Evolutionary conservation across 2,888 invertebrate genomes (phyloP), one percentile per base, ranked within the genome.

Genomic region (Phalera bucephala): DNA sequence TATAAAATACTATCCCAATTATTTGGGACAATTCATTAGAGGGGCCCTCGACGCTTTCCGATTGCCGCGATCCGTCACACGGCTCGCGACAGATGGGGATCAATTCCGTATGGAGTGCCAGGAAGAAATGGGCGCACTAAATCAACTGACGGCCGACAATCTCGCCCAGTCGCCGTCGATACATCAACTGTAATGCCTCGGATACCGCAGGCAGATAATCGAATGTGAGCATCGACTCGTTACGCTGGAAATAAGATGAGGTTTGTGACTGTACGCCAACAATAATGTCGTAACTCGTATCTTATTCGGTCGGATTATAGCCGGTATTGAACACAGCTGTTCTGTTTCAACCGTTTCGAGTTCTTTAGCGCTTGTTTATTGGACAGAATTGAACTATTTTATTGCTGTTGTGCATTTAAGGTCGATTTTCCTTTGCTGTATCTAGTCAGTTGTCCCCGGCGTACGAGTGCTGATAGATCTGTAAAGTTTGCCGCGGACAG

Each of bases 11-110:
- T 79, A 80, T 82, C 82, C 84, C 84, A 86, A 89, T 89, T 88
- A 89, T 86, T 87, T 85, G 80, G 86, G 82, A 87, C 86, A 86
- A 89, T 89, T 89, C 88, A 89, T 89, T 89, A 88, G 82, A 78
- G 80, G 75, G 69, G 63, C 74, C 76, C 79, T 80, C 80, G 76
- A 73, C 74, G 80, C 79, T 78, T 72, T 75, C 70, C 73, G 80
- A 86, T 86, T 77, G 82, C 78, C 58, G 75, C 74, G 70, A 87
- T 87, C 77, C 79, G 82, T 86, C 85, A 84, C 81, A 72, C 73
- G 55, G 70, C 65, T 65, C 64, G 72, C 79, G 83, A 81, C 81
- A 76, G 83, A 82, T 80, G 83, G 76, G 79, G 76, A 83, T 79
- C 82, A 75, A 77, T 82, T 78, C 80, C 78, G 81, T 76, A 78